Conservation (phyloP, 2,888 invertebrate species). For the Acanthoscelides obtectus region DNA sequence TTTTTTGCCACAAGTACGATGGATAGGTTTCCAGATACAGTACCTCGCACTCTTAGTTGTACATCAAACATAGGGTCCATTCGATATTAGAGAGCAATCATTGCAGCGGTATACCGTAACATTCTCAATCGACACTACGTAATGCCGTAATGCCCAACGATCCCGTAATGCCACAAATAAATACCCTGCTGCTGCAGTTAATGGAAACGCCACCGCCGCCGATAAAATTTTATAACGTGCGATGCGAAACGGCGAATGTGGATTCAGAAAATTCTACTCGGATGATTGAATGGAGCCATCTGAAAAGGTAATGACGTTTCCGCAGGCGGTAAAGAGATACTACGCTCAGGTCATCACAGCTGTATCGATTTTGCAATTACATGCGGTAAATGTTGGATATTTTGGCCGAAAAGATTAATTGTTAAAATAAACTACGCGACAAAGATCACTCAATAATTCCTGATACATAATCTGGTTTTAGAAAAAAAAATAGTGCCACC, state of each 20-base stretch:
- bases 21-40: no score
- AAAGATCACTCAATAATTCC: no score
- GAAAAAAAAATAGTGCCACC: no score
- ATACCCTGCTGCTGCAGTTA: no score
- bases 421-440: no score
- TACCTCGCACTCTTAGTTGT: no score
- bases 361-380: not conserved
- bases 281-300: not conserved
- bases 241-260: not conserved
- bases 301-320: not conserved
- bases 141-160: no score
- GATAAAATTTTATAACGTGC: not conserved
- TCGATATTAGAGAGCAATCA: not conserved
- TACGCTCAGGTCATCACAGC: not conserved
- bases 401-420: no score
- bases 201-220: not conserved
- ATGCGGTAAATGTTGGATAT: not conserved
- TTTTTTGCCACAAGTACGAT: no score
- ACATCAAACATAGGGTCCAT: not conserved
- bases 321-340: not conserved
- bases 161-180: no score
- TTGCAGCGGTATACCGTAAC: not conserved
- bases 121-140: not conserved
- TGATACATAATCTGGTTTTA: no score
- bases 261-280: not conserved